A percentile compares a stretch with the other conserved stretches of the same genome.
Evolutionary conservation across 2,797 vertebrate species (phyloP).

Genomic region (Sparidentex hasta): DNA sequence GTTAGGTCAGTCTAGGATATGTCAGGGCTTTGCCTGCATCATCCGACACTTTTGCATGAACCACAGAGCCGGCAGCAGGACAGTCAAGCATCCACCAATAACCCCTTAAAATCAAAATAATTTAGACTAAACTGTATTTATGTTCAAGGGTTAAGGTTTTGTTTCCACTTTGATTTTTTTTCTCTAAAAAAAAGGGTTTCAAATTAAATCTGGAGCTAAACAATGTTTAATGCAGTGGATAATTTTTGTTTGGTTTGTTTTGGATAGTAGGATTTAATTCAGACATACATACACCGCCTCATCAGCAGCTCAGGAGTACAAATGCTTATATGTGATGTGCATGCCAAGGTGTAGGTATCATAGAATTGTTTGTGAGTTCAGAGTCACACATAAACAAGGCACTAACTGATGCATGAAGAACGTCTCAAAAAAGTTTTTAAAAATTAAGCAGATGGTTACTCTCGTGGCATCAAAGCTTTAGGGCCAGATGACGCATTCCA

Average conservation of each 20-base stretch:
- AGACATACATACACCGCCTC: constrained; percentile 39
- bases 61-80: constrained; percentile 18
- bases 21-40: constrained; percentile 10
- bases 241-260: constrained; percentile 35
- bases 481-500: constrained; percentile 17
- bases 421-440: constrained; percentile 41
- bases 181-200: constrained; percentile 9
- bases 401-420: constrained; percentile 21
- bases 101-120: background rate
- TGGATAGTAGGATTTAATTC: constrained; percentile 34
- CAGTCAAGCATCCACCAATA: constrained; percentile 8
- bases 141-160: constrained; percentile 1
- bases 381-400: constrained; percentile 30
- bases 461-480: constrained; percentile 39
- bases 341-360: constrained; percentile 49
- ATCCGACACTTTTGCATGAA: constrained; percentile 3
- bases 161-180: constrained; percentile 39
- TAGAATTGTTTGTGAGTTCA: constrained; percentile 34
- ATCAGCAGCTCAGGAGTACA: constrained; percentile 44
- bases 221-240: constrained; percentile 43
- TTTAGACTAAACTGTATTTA: constrained; percentile 24
- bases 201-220: constrained; percentile 32
- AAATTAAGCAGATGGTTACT: constrained; percentile 41
- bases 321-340: constrained; percentile 49
- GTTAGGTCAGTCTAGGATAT: constrained; percentile 9